Conservation (phyloP, 2,888 invertebrate species). For the Drosophila fulvimacula region DNA sequence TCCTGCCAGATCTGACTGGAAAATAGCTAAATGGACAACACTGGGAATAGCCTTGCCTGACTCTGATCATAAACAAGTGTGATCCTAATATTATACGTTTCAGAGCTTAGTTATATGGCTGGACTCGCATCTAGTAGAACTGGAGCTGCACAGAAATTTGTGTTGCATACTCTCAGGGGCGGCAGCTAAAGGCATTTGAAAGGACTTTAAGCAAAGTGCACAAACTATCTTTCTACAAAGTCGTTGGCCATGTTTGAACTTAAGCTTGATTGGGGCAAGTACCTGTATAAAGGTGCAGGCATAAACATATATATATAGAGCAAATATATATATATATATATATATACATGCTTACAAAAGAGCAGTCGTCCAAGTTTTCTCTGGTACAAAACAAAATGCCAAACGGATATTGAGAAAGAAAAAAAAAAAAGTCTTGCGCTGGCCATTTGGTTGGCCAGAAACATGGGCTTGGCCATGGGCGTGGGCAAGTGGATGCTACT, state of each 20-base stretch:
- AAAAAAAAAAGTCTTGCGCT: slow-evolving; percentile 35
- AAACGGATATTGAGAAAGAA: slow-evolving; percentile 49
- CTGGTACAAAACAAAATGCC: slow-evolving; percentile 40
- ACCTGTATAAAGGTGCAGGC: neutral
- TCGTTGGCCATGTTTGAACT: neutral
- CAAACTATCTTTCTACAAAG: neutral
- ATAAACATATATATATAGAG: no score
- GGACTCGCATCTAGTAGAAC: neutral
- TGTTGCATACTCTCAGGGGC: neutral
- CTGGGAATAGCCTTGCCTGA: neutral
- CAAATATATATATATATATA: neutral
- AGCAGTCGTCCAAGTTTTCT: slow-evolving; percentile 33
- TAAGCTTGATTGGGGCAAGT: slow-evolving; percentile 3
- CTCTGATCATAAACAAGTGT: neutral
- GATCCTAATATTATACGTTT: neutral
- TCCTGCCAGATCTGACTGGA: no score
- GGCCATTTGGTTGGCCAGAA: slow-evolving; percentile 47
- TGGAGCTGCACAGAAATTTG: no score
- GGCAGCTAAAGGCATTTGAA: neutral
- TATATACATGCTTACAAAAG: neutral
- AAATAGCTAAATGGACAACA: no score
- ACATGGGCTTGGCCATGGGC: neutral
- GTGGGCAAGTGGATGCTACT: slow-evolving; percentile 15
- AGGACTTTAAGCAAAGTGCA: neutral
- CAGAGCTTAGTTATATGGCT: neutral